Evolutionary conservation across 35 echinoderm and acorn worm genomes (phyloP).

Genomic region (Eucidaris tribuloides): DNA sequence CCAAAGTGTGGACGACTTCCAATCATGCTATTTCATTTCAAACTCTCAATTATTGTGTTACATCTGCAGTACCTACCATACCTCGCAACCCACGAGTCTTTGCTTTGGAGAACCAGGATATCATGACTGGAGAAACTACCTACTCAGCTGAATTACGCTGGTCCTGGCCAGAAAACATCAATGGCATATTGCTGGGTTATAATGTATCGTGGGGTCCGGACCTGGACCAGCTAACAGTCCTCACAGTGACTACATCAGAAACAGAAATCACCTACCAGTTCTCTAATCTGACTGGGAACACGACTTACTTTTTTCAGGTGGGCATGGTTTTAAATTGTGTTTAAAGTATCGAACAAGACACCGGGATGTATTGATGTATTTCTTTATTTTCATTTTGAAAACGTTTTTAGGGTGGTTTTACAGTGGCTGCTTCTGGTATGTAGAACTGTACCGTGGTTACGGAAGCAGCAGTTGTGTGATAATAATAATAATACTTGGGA

Average conservation of each 20-base stretch:
- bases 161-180: constrained; percentile 34
- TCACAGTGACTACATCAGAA: not conserved
- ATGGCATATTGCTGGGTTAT: constrained; percentile 75
- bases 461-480: too few relatives aligned
- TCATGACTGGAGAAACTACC: constrained; percentile 26
- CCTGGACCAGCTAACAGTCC: not conserved
- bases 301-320: constrained; percentile 77
- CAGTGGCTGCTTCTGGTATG: too few relatives aligned
- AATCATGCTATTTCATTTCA: too few relatives aligned
- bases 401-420: too few relatives aligned
- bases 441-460: too few relatives aligned
- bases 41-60: too few relatives aligned
- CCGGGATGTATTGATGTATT: too few relatives aligned
- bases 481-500: too few relatives aligned
- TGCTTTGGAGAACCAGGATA: constrained; percentile 35
- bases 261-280: not conserved
- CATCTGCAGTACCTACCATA: constrained; percentile 62
- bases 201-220: constrained; percentile 60
- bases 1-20: too few relatives aligned
- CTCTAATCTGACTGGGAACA: not conserved
- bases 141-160: constrained; percentile 68
- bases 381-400: too few relatives aligned
- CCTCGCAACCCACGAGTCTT: constrained; percentile 68
- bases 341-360: too few relatives aligned
- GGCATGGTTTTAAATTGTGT: too few relatives aligned